A percentile compares a stretch with the other conserved stretches of the same genome.
phyloP scores from a whole-genome alignment of 2,113 vertebrate species.

The Oreochromis niloticus region DNA sequence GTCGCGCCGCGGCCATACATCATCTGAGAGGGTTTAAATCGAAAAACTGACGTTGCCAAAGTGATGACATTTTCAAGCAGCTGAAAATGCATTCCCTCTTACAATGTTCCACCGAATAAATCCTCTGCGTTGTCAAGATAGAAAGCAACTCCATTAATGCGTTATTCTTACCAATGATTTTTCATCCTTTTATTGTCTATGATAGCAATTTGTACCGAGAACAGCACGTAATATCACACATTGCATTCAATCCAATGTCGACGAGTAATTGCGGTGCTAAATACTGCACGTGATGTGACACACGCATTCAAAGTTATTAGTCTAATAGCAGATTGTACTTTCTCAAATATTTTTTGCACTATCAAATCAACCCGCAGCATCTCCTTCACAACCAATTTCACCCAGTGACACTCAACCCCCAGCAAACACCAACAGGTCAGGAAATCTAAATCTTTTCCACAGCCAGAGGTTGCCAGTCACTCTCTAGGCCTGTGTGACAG shows the following conservation, averaged over 20 bases:
- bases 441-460: not conserved
- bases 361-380: not conserved
- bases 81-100: constrained; percentile 23
- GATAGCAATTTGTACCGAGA: not conserved
- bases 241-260: not conserved
- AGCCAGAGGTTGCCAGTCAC: not conserved
- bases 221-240: not conserved
- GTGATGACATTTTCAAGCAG: constrained; percentile 53
- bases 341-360: not conserved
- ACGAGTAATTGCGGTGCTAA: not conserved
- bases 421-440: not conserved
- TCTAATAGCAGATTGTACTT: not conserved
- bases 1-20: constrained; percentile 37
- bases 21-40: constrained; percentile 51
- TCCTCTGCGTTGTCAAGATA: constrained; percentile 25
- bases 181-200: not conserved
- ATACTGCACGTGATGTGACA: not conserved
- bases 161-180: constrained; percentile 2
- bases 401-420: not conserved
- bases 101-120: constrained; percentile 15
- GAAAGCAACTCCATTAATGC: constrained; percentile 7
- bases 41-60: constrained; percentile 48
- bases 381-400: not conserved
- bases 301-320: not conserved
- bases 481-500: not conserved